Conservation (phyloP, 2,113 vertebrate species). For the Pipa parva region DNA sequence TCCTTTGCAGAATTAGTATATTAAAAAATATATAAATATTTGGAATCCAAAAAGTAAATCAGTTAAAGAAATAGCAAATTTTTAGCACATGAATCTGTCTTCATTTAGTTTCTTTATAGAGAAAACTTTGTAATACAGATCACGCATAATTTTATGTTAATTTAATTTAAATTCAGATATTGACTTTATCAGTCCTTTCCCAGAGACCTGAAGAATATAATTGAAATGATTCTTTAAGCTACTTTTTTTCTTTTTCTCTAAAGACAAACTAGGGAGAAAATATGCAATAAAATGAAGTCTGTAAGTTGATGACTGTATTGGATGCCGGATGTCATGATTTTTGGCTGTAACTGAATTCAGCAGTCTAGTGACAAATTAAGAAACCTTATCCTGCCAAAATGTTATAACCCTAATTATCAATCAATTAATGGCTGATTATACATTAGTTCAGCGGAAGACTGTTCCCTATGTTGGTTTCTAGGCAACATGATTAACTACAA, state of each 20-base stretch:
- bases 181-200: conserved; percentile 27
- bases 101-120: conserved; percentile 19
- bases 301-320: background rate
- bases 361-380: conserved; percentile 14
- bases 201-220: conserved; percentile 27
- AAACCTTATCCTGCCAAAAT: background rate
- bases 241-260: conserved; percentile 9
- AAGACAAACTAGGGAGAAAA: conserved; percentile 4
- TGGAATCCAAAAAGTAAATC: background rate
- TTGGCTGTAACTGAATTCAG: conserved; percentile 1
- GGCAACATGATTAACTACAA: no score
- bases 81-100: conserved; percentile 11
- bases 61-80: conserved; percentile 34
- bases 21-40: background rate
- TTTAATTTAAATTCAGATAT: conserved; percentile 38
- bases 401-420: no score
- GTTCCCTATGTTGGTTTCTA: no score
- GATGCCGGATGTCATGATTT: conserved; percentile 13
- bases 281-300: background rate
- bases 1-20: background rate
- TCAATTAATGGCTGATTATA: no score
- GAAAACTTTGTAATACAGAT: conserved; percentile 21
- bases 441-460: no score
- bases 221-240: conserved; percentile 28
- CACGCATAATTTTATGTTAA: conserved; percentile 37